These are phyloP conservation scores for Xanthia togata DNA, from an alignment of 2,888 invertebrate species.

Conservation along the genomic window DNA sequence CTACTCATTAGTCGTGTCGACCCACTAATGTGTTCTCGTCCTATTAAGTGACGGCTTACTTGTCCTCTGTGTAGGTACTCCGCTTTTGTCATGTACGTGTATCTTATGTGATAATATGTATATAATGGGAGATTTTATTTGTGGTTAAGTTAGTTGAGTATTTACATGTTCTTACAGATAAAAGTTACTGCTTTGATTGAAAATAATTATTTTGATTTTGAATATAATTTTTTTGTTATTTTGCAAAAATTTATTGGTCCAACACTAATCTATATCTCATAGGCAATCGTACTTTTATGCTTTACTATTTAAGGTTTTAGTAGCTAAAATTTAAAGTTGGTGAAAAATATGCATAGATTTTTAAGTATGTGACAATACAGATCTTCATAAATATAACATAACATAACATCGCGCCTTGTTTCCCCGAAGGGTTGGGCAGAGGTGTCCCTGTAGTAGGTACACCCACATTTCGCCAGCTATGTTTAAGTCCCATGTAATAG, in stretches of 20 bases:
- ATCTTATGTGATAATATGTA: constrained; percentile 26
- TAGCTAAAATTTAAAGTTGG: constrained; percentile 86
- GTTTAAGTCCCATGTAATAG: too few relatives aligned
- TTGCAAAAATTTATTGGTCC: constrained; percentile 90
- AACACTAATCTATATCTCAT: constrained; percentile 80
- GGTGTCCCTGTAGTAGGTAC: too few relatives aligned
- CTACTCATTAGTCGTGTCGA: constrained; percentile 64
- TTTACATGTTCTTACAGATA: background rate
- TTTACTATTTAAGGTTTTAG: constrained; percentile 85
- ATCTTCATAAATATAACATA: constrained; percentile 88
- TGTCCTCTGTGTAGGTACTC: constrained; percentile 27
- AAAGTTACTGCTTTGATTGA: background rate
- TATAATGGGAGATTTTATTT: constrained; percentile 11
- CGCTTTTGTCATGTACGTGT: constrained; percentile 43
- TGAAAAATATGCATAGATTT: constrained; percentile 90
- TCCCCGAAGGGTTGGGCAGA: too few relatives aligned
- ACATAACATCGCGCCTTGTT: too few relatives aligned
- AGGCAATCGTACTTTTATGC: constrained; percentile 86
- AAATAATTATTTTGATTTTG: background rate
- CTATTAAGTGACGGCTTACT: constrained; percentile 66
- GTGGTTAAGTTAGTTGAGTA: constrained; percentile 5
- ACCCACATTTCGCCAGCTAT: too few relatives aligned
- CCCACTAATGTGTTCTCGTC: constrained; percentile 64
- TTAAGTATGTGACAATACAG: constrained; percentile 91
- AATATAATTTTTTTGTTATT: constrained; percentile 86